These are phyloP conservation scores for Nowickia ferox DNA, from an alignment of 2,888 invertebrate species.

Conservation along the genomic window DNA sequence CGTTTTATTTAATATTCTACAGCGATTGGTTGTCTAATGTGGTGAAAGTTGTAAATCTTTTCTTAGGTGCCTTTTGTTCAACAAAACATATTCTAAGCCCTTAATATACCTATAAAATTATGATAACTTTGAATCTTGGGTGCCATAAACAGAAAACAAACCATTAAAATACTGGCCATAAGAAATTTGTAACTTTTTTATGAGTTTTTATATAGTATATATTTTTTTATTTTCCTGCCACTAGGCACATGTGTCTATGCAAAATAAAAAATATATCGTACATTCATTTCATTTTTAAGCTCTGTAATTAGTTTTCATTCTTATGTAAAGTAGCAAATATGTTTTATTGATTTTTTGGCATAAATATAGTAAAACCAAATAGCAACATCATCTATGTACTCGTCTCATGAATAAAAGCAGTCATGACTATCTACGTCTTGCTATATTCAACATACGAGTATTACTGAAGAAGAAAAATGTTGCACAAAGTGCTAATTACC, in stretches of 20 bases:
- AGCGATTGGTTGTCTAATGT: no score
- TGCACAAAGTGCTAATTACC: constrained; percentile 69
- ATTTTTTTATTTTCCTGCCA: no score
- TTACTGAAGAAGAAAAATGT: constrained; percentile 8
- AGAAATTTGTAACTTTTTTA: not conserved
- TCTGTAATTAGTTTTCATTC: constrained; percentile 49
- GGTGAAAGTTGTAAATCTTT: no score
- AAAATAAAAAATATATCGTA: not conserved
- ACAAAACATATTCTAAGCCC: not conserved
- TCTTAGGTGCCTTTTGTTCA: no score
- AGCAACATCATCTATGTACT: not conserved
- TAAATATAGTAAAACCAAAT: constrained; percentile 32
- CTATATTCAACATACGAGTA: not conserved
- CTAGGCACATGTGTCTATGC: not conserved
- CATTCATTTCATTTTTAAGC: not conserved
- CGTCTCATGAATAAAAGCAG: not conserved
- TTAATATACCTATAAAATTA: not conserved
- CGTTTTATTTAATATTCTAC: no score
- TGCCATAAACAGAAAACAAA: constrained; percentile 5
- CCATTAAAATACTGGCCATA: not conserved
- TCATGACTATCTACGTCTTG: not conserved
- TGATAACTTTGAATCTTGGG: not conserved
- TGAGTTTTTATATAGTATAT: no score
- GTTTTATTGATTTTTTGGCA: constrained; percentile 62
- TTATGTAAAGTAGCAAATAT: constrained; percentile 55